Percentiles rank a stretch among this genome's conserved stretches.
Conservation (phyloP, 1,140 invertebrate species). For the Idris sp. region DNA sequence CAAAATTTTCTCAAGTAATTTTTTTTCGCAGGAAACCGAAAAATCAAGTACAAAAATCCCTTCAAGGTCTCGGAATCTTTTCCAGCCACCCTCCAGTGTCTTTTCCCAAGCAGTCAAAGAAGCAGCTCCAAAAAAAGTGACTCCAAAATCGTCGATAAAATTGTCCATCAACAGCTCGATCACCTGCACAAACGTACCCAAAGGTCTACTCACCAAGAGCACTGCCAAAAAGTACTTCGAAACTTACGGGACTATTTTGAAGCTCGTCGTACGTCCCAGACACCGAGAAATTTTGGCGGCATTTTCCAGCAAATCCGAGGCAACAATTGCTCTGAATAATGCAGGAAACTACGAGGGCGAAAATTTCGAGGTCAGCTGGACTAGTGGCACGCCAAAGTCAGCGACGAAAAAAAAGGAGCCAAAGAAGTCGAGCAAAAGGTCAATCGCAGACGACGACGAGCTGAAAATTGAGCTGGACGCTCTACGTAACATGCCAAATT, state of each 20-base stretch:
- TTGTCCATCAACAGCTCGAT: conserved; percentile 65
- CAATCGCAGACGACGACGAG: not conserved
- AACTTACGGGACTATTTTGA: no score
- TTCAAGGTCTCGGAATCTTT: conserved; percentile 50
- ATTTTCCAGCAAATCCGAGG: no score
- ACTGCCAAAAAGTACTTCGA: no score
- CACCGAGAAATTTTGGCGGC: no score
- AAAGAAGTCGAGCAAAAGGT: not conserved
- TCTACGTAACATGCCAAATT: no score
- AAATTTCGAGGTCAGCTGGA: not conserved
- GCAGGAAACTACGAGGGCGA: not conserved
- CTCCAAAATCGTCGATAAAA: conserved; percentile 52
- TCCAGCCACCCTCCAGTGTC: conserved; percentile 48
- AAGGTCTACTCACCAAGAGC: conserved; percentile 80
- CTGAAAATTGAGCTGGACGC: no score
- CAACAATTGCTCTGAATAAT: no score
- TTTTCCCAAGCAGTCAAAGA: conserved; percentile 60
- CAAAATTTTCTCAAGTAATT: no score
- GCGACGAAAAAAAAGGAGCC: not conserved
- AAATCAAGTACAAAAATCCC: conserved; percentile 13
- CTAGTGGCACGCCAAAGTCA: not conserved
- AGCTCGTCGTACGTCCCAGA: no score
- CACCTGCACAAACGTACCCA: conserved; percentile 82
- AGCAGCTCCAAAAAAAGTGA: conserved; percentile 58
- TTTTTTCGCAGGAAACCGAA: no score